phyloP scores from a whole-genome alignment of 2,888 invertebrate species.

The Cyaniris semiargus region DNA sequence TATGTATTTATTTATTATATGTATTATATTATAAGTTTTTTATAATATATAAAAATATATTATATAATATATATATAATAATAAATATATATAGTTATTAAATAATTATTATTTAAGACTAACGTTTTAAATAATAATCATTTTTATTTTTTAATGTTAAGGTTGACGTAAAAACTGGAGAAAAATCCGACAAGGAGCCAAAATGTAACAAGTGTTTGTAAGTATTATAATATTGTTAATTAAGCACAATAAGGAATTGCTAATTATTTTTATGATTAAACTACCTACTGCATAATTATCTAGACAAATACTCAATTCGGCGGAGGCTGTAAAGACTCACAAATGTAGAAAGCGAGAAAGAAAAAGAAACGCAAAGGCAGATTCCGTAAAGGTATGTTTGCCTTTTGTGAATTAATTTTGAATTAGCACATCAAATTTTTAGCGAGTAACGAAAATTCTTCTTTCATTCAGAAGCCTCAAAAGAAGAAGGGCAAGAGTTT shows the following conservation, averaged over 20 bases:
- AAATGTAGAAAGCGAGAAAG: conserved; percentile 56
- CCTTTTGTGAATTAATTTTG: background rate
- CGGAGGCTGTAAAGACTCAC: conserved; percentile 52
- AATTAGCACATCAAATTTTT: background rate
- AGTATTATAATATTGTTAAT: background rate
- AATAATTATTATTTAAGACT: too few species aligned
- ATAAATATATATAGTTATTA: too few species aligned
- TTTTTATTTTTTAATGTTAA: conserved; percentile 33
- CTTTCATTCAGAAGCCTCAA: conserved; percentile 50
- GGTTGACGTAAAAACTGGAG: conserved; percentile 35
- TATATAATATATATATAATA: too few species aligned
- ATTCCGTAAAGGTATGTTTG: conserved; percentile 56
- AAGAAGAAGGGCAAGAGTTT: conserved; percentile 56
- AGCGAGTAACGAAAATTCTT: background rate
- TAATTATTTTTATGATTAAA: background rate
- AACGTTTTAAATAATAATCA: background rate
- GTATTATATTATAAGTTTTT: too few species aligned
- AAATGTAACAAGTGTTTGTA: conserved; percentile 64
- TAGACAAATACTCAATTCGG: conserved; percentile 56
- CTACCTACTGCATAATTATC: conserved; percentile 35
- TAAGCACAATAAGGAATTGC: background rate
- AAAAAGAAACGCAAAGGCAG: conserved; percentile 54
- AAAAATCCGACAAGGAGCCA: conserved; percentile 47
- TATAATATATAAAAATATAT: too few species aligned
- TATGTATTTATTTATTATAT: too few species aligned